These are phyloP conservation scores for Balaenoptera acutorostrata DNA, from an alignment of 2,113 vertebrate species.

Conservation along the genomic window DNA sequence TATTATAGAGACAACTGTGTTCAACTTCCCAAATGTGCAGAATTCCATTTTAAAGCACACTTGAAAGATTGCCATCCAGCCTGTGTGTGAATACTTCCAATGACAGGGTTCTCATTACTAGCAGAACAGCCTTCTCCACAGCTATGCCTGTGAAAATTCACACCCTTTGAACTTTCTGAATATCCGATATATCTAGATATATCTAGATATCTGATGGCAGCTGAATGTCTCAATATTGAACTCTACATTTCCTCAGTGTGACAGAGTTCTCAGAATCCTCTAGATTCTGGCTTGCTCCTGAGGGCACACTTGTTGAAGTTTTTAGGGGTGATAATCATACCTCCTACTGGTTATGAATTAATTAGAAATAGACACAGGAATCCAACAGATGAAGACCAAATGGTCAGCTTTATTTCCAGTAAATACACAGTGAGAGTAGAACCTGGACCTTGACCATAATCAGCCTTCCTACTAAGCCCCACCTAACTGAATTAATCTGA, in stretches of 20 bases:
- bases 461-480: neutral
- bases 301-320: neutral
- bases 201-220: neutral
- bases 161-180: neutral
- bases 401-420: slow-evolving; percentile 9
- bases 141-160: neutral
- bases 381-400: slow-evolving; percentile 8
- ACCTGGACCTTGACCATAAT: neutral
- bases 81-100: neutral
- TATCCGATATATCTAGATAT: neutral
- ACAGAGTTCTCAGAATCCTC: neutral
- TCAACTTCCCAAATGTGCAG: neutral
- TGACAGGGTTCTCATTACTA: neutral
- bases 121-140: neutral
- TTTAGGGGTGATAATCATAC: neutral
- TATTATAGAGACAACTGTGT: neutral
- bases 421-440: neutral
- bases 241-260: neutral
- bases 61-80: neutral
- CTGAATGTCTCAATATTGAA: neutral
- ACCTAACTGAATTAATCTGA: neutral
- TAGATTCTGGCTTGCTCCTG: neutral
- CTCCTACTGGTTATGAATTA: neutral
- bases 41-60: slow-evolving; percentile 28
- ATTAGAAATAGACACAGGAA: slow-evolving; percentile 7